phyloP scores from a whole-genome alignment of 2,888 invertebrate genomes.

The Linyphia triangularis region DNA sequence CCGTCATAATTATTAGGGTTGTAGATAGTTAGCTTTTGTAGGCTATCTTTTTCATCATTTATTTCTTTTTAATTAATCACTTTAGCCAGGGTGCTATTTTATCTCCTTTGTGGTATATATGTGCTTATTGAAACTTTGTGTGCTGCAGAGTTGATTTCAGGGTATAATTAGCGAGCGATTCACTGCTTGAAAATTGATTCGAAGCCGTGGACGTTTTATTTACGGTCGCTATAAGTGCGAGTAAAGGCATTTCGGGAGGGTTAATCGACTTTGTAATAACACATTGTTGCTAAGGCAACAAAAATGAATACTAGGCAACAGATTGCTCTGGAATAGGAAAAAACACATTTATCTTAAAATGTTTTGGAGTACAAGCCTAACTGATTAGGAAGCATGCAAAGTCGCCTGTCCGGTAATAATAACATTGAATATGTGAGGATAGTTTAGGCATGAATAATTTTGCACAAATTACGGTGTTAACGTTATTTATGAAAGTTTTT shows the following conservation, averaged over 20 bases:
- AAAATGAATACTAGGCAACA: constrained; percentile 42
- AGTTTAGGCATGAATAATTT: neutral
- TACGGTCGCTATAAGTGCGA: constrained; percentile 30
- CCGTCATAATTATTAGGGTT: constrained; percentile 67
- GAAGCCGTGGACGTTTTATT: constrained; percentile 35
- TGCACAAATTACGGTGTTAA: neutral
- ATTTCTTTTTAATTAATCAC: constrained; percentile 72
- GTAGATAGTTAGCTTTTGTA: constrained; percentile 61
- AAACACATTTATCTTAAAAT: constrained; percentile 39
- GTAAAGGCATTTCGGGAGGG: constrained; percentile 25
- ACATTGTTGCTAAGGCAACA: constrained; percentile 47
- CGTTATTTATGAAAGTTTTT: constrained; percentile 2
- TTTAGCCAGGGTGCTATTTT: constrained; percentile 56
- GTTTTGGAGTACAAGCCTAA: constrained; percentile 9
- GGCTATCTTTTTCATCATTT: constrained; percentile 66
- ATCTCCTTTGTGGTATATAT: constrained; percentile 29
- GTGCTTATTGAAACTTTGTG: constrained; percentile 22
- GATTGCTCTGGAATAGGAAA: constrained; percentile 46
- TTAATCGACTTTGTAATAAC: constrained; percentile 56
- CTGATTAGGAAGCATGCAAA: constrained; percentile 27
- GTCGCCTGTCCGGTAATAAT: neutral
- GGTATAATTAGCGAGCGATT: constrained; percentile 44
- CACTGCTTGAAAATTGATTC: constrained; percentile 40
- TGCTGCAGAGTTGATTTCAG: constrained; percentile 31
- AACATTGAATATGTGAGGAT: neutral